Evolutionary conservation across 2,888 invertebrate genomes (phyloP).

Genomic region (Drosophila eohydei): DNA sequence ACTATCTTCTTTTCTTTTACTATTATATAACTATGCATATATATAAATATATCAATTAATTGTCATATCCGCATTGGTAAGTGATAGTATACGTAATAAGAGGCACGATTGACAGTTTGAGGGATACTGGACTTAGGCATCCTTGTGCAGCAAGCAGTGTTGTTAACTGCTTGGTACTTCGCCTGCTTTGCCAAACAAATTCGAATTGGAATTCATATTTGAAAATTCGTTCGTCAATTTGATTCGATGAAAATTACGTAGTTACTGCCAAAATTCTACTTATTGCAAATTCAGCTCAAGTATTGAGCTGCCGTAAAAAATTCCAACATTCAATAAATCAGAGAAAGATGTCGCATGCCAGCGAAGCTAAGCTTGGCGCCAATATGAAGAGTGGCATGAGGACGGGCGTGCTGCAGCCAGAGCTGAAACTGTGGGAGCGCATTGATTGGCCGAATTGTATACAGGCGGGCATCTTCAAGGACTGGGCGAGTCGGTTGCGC

Average conservation of each 20-base stretch:
- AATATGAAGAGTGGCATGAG: background rate
- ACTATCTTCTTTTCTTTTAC: too few species aligned
- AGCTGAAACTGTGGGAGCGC: constrained; percentile 53
- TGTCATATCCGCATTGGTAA: background rate
- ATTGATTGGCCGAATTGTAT: constrained; percentile 42
- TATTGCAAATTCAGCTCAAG: constrained; percentile 20
- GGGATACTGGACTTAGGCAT: background rate
- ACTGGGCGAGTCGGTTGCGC: constrained; percentile 42
- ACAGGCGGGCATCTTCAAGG: constrained; percentile 41
- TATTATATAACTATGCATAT: too few species aligned
- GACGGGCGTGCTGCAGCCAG: constrained; percentile 8
- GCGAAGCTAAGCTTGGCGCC: background rate
- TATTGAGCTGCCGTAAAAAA: constrained; percentile 4
- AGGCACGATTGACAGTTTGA: background rate
- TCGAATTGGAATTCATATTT: background rate
- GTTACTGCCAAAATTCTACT: constrained; percentile 21
- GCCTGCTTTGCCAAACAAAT: background rate
- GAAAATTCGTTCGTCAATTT: constrained; percentile 19
- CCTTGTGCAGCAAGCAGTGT: constrained; percentile 4
- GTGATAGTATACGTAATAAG: background rate
- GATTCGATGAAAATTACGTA: constrained; percentile 14
- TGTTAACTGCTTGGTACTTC: background rate
- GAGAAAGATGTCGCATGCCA: background rate
- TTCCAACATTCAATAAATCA: background rate
- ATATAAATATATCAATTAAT: too few species aligned